These are phyloP conservation scores for Rhinella marina DNA, from an alignment of 2,797 vertebrate genomes.

Conservation along the genomic window DNA sequence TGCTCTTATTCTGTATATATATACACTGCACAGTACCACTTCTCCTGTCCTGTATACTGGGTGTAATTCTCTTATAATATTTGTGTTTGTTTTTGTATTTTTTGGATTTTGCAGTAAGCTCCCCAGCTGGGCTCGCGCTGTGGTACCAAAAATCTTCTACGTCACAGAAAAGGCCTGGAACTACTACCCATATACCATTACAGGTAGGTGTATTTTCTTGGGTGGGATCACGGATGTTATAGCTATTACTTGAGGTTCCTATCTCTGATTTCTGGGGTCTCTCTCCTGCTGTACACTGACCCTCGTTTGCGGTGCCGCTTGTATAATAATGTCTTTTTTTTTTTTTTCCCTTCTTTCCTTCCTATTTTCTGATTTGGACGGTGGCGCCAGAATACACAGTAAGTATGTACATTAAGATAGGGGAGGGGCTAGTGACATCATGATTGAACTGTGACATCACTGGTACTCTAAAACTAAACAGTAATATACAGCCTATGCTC, in stretches of 20 bases:
- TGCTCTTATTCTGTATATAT: too few relatives aligned
- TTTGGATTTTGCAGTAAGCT: constrained; percentile 84
- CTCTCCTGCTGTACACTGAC: too few relatives aligned
- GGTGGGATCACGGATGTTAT: background rate
- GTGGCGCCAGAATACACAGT: constrained; percentile 46
- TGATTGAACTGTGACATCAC: background rate
- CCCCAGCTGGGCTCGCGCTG: constrained; percentile 94
- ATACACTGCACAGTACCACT: too few relatives aligned
- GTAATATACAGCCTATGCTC: too few relatives aligned
- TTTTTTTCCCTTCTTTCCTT: background rate
- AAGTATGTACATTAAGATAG: background rate
- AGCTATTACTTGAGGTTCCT: background rate
- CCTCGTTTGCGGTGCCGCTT: too few relatives aligned
- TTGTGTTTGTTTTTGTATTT: background rate
- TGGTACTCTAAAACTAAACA: too few relatives aligned
- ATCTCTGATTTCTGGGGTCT: too few relatives aligned
- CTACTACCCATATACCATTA: constrained; percentile 96
- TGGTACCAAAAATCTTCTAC: constrained; percentile 97
- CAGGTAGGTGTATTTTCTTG: constrained; percentile 78
- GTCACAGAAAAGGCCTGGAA: constrained; percentile 98
- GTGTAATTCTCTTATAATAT: background rate
- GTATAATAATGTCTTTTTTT: background rate
- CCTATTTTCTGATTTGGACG: background rate
- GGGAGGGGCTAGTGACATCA: background rate
- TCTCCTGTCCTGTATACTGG: too few relatives aligned